phyloP scores from a whole-genome alignment of 30 jellyfish, hydroid and myxozoan genomes.

The Morbakka virulenta region DNA sequence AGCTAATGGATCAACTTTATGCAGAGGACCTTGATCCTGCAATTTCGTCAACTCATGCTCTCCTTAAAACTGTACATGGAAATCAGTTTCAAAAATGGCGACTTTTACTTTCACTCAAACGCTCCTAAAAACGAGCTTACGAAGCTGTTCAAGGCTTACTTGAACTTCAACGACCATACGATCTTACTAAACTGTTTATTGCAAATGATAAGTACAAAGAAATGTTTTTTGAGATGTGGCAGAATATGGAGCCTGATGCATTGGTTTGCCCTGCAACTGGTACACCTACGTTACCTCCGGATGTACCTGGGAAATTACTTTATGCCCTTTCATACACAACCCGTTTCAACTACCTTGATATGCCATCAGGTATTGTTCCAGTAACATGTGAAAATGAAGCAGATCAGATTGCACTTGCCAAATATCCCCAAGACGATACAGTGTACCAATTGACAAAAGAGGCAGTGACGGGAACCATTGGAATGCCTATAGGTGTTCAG shows the following conservation, averaged over 20 bases:
- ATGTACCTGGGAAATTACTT: neutral
- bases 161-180: neutral
- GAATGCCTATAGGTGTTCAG: neutral
- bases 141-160: no score
- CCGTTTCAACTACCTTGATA: neutral
- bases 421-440: neutral
- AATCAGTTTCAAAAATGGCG: neutral
- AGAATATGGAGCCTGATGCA: neutral
- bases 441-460: neutral
- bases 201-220: neutral
- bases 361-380: neutral
- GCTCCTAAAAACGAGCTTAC: neutral
- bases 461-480: neutral
- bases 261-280: neutral
- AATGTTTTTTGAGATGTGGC: neutral
- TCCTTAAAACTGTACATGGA: no score
- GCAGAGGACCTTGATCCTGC: neutral
- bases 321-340: neutral
- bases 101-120: neutral
- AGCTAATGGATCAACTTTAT: neutral
- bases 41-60: neutral
- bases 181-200: no score
- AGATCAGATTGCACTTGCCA: neutral
- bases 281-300: neutral
- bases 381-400: neutral